A percentile compares a stretch with the other conserved stretches of the same genome.
phyloP scores from a whole-genome alignment of 2,797 vertebrate genomes.

The Protosalanx chinensis region DNA sequence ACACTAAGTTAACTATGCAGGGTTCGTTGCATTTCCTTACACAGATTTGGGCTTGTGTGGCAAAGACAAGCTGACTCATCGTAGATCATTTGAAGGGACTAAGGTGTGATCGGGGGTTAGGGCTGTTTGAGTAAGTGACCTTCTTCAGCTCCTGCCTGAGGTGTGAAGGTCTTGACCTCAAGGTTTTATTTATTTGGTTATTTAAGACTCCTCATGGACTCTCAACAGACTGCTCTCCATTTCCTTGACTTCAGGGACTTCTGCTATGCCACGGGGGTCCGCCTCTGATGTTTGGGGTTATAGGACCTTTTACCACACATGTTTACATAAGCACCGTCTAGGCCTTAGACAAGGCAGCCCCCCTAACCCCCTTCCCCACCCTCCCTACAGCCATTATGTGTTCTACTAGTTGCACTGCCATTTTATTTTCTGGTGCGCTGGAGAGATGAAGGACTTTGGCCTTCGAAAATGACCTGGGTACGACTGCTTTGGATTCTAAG shows the following conservation, averaged over 20 bases:
- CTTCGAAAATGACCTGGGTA: neutral
- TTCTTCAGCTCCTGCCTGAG: slow-evolving; percentile 1
- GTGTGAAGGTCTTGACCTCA: neutral
- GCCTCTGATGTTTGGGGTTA: neutral
- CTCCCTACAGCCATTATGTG: neutral
- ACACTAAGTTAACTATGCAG: neutral
- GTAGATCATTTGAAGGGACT: neutral
- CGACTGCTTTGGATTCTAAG: neutral
- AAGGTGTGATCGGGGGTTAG: neutral
- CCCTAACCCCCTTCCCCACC: too few species aligned
- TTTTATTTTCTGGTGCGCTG: neutral
- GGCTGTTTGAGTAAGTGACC: neutral
- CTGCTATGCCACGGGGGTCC: neutral
- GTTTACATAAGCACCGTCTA: too few species aligned
- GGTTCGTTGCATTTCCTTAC: neutral
- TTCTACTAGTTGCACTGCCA: neutral
- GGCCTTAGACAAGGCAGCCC: too few species aligned
- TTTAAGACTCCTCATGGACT: neutral
- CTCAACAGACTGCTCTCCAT: neutral
- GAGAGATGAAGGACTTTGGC: neutral
- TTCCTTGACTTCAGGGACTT: neutral
- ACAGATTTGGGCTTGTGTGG: slow-evolving; percentile 3
- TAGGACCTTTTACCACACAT: too few species aligned
- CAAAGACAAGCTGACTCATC: slow-evolving; percentile 9
- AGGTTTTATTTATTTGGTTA: neutral